Percentiles rank a stretch among this genome's conserved stretches.
Evolutionary conservation across 2,113 vertebrate species (phyloP).

Genomic region (Synodontis membranacea): DNA sequence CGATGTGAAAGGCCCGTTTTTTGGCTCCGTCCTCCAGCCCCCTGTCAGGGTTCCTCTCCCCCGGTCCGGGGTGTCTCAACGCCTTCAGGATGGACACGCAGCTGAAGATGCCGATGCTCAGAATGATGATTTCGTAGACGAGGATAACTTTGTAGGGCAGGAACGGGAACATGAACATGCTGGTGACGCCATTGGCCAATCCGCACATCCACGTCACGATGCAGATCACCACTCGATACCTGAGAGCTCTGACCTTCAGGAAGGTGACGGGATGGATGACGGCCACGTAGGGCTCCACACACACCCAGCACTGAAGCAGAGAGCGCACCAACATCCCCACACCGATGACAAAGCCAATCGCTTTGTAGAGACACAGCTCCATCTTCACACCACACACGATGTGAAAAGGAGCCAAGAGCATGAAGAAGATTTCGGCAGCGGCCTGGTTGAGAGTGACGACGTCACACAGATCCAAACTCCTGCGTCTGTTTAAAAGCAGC

Average conservation of each 20-base stretch:
- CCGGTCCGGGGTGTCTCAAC: constrained; percentile 24
- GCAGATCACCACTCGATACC: constrained; percentile 6
- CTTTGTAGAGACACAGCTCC: not conserved
- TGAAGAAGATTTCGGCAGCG: constrained; percentile 10
- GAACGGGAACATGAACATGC: not conserved
- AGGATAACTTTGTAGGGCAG: not conserved
- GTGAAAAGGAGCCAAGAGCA: constrained; percentile 5
- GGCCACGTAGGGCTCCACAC: constrained; percentile 24
- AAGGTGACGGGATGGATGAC: constrained; percentile 30
- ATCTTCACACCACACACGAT: not conserved
- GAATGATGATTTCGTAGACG: not conserved
- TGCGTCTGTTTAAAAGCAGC: not conserved
- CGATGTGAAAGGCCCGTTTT: constrained; percentile 1
- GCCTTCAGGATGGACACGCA: constrained; percentile 24
- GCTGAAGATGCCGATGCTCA: constrained; percentile 8
- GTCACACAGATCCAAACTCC: not conserved
- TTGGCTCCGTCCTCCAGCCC: not conserved
- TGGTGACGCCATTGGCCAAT: not conserved
- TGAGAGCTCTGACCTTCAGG: constrained; percentile 17
- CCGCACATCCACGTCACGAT: not conserved
- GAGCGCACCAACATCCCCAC: not conserved
- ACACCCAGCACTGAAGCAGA: constrained; percentile 19
- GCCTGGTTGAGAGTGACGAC: constrained; percentile 36
- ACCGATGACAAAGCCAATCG: not conserved
- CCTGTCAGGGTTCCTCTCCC: not conserved